Percentiles rank a stretch among this genome's conserved stretches.
Conservation (phyloP, 2,797 vertebrate genomes). For the Sebastes trivittatus region DNA sequence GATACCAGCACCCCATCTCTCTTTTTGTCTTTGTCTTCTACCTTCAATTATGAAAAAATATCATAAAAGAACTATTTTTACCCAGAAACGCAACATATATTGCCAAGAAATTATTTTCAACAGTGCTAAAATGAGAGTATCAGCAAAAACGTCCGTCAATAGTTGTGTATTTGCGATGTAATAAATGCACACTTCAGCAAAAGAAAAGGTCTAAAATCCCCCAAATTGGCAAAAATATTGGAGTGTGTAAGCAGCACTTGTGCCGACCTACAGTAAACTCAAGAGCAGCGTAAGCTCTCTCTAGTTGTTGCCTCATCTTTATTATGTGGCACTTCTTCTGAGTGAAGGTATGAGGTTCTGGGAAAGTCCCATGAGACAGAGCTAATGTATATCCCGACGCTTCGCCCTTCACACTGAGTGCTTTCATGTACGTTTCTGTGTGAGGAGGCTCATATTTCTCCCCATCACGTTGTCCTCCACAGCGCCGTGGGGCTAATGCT, state of each 20-base stretch:
- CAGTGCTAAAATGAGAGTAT: neutral
- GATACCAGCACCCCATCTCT: neutral
- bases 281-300: neutral
- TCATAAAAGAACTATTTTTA: neutral
- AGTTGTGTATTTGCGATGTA: neutral
- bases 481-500: neutral
- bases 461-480: neutral
- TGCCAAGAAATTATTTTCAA: neutral
- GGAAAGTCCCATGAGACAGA: constrained; percentile 26
- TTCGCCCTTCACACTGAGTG: constrained; percentile 10
- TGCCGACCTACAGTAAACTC: neutral
- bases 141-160: neutral
- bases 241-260: neutral
- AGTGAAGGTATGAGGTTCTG: neutral
- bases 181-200: neutral
- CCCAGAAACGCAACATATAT: neutral
- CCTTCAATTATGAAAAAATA: neutral
- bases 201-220: neutral
- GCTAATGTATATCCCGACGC: constrained; percentile 31
- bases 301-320: neutral
- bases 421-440: constrained; percentile 10
- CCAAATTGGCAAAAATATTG: neutral
- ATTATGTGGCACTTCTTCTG: neutral
- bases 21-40: neutral
- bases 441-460: constrained; percentile 20